phyloP scores from a whole-genome alignment of 1,140 invertebrate species.

The Drosophila kohkoa region DNA sequence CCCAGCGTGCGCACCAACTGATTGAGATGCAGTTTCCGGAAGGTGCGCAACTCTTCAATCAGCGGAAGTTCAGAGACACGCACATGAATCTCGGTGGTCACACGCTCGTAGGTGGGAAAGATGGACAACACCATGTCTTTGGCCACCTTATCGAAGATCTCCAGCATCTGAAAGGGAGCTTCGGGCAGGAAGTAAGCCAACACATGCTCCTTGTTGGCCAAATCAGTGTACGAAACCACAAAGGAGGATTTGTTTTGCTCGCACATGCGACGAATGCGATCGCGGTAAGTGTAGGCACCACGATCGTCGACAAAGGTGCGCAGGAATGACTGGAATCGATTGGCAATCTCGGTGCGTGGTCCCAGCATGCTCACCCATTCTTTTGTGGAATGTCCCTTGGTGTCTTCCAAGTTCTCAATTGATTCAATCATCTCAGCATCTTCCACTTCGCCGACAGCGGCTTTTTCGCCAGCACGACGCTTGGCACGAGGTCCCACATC shows the following conservation, averaged over 20 bases:
- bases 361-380: constrained; percentile 99
- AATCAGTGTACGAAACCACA: constrained; percentile 95
- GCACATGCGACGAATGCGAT: constrained; percentile 97
- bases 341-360: constrained; percentile 97
- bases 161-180: constrained; percentile 97
- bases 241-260: constrained; percentile 96
- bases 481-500: constrained; percentile 92
- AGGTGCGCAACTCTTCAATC: constrained; percentile 97
- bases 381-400: constrained; percentile 94
- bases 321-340: constrained; percentile 98
- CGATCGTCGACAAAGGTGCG: constrained; percentile 95
- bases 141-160: constrained; percentile 97
- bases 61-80: constrained; percentile 97
- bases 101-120: constrained; percentile 98
- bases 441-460: constrained; percentile 91
- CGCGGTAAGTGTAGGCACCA: constrained; percentile 95
- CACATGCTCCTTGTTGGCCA: constrained; percentile 96
- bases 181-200: constrained; percentile 98
- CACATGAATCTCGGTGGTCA: constrained; percentile 96
- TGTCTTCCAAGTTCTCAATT: constrained; percentile 99
- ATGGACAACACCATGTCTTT: constrained; percentile 97
- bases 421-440: constrained; percentile 97
- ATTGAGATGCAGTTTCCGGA: constrained; percentile 98
- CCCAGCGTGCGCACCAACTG: constrained; percentile 97
- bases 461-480: constrained; percentile 93